Base-by-base conservation (phyloP, 2,888 invertebrate genomes). In the Abrostola triplasia region DNA sequence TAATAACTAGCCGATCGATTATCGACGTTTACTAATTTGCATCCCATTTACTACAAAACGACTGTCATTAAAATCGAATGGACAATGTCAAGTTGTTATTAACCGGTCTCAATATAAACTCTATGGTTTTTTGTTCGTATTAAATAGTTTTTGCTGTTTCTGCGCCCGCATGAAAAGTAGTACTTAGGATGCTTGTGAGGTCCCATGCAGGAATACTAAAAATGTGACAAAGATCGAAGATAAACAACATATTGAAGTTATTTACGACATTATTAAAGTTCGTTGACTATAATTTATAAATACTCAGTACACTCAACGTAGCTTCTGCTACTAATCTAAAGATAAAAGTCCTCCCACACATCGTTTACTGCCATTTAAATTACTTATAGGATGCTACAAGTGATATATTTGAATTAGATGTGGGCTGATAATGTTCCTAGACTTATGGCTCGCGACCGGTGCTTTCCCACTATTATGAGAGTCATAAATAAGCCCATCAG, bases 351-450 rank as follows among this genome's bases (percentile, higher is more conserved):
- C 9, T 47, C 44, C 24, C 44, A 47, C 44, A 12, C 42, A 42
- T 42, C 5, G 7, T 42, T 12, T 42, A 13, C 9, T 47, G 7
- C 9, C 13, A 9, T 9, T 9, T 13, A 13, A 24, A 13, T 9
- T 47, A 47, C 13, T 47, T 24, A 47, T 47, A 12, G 44, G 44
- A 2, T 10, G 5, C 9, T 47, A 47, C 12, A 49, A 44, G 7
- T 50, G 40, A 49, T 54, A 44, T 57, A 54, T 40, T 54, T 54
- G 56, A 67, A 58, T 72, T 50, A 41, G 49, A 8, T 47, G 73
- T 59, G 24, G 41, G 54, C 48, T 8, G 61, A 52, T 47, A 36
- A 50, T 53, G 57, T 54, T 48, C 1, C 24, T 24, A 24, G 24
- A 24, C 24, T 1, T 24, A 24, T 24, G 24, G 24, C 24, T 24